These are phyloP conservation scores for Romanogobio albipinnatus DNA, from an alignment of 2,113 vertebrate genomes.

Conservation along the genomic window DNA sequence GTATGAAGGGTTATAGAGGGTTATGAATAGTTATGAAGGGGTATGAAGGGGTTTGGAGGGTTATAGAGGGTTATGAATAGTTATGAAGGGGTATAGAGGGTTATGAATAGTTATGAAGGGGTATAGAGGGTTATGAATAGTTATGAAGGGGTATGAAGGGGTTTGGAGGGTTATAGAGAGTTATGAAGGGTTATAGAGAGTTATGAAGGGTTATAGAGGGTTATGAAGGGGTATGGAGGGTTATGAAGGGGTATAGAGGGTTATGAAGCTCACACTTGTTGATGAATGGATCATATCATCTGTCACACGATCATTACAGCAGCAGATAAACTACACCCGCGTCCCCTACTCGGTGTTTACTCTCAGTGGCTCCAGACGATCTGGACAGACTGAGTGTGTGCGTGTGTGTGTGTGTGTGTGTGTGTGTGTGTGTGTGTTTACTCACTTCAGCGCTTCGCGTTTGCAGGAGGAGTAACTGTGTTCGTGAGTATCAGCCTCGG, in stretches of 20 bases:
- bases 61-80: background rate
- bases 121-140: background rate
- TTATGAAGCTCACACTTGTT: background rate
- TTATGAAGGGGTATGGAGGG: too few relatives aligned
- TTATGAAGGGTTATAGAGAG: too few relatives aligned
- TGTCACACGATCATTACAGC: background rate
- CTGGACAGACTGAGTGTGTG: background rate
- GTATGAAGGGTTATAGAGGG: background rate
- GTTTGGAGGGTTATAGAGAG: too few relatives aligned
- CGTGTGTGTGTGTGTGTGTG: background rate
- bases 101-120: background rate
- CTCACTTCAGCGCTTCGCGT: slow-evolving; percentile 2
- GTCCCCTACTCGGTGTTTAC: too few relatives aligned
- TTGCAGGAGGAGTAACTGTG: background rate
- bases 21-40: background rate
- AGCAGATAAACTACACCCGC: background rate
- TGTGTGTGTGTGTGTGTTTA: background rate
- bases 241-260: background rate
- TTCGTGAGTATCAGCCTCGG: background rate
- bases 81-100: too few relatives aligned
- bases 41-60: background rate
- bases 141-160: background rate
- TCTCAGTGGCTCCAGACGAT: too few relatives aligned
- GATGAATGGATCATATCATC: background rate
- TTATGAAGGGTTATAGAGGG: background rate